Evolutionary conservation across 2,113 vertebrate genomes (phyloP).

Genomic region (Pontoporia blainvillei): DNA sequence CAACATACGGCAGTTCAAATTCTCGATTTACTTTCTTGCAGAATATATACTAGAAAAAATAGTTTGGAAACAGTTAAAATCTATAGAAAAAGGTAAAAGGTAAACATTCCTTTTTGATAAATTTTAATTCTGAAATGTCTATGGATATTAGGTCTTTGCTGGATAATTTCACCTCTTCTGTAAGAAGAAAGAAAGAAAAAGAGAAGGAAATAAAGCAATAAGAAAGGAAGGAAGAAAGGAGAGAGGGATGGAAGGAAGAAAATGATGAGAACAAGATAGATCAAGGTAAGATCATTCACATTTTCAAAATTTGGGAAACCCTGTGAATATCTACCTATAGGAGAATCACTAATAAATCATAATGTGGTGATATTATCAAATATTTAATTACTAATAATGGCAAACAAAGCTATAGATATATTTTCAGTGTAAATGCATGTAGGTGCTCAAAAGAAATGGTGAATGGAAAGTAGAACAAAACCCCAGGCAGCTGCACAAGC

Average conservation of each 20-base stretch:
- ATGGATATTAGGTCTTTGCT: not conserved
- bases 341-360: too few relatives aligned
- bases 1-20: not conserved
- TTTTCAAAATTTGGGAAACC: not conserved
- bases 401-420: not conserved
- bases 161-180: not conserved
- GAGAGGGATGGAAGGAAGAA: rapidly evolving
- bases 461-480: rapidly evolving
- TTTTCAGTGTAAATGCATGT: rapidly evolving
- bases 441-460: rapidly evolving
- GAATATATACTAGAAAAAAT: not conserved
- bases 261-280: rapidly evolving
- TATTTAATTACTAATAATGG: not conserved
- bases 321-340: too few relatives aligned
- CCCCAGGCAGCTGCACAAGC: rapidly evolving
- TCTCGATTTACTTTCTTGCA: not conserved
- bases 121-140: not conserved
- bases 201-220: too few relatives aligned
- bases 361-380: not conserved
- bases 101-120: not conserved
- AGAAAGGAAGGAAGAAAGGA: not conserved
- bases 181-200: not conserved
- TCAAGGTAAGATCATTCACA: rapidly evolving
- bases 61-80: not conserved
- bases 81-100: not conserved